Evolutionary conservation across 2,113 vertebrate genomes (phyloP), one percentile per base, ranked within the genome.

Genomic region (Jacana jacana): DNA sequence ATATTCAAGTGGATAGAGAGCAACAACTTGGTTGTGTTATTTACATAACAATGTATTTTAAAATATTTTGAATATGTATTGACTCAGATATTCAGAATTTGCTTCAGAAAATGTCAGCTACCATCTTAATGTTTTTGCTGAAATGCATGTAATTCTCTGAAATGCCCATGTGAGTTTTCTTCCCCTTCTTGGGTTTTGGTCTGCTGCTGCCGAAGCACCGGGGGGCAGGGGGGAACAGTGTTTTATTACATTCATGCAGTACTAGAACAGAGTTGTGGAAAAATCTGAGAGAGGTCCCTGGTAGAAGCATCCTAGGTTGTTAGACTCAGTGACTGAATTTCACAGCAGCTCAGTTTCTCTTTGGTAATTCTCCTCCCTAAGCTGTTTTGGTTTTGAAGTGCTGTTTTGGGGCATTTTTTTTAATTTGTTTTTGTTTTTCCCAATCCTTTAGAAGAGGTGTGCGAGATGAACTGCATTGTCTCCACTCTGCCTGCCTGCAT

Each of bases 401-500:
- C 20, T 81, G 1, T 8, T n/a, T 81, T 65, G 5, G 3, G 15
- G 27, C 10, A 14, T 31, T 1, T n/a, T n/a, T n/a, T n/a, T n/a
- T n/a, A n/a, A n/a, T n/a, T n/a, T n/a, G n/a, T n/a, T n/a, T n/a
- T n/a, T n/a, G n/a, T n/a, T n/a, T n/a, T n/a, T n/a, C n/a, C n/a
- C n/a, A n/a, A 9, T 17, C 24, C 16, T 58, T 85, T 58, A 42
- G 33, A 81, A 77, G 58, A 72, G 16, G 42, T 58, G 3, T 30
- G 8, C 20, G 65, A 57, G 27, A 39, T 58, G 14, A 33, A 14
- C 11, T 39, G 73, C 0, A 2, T 10, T 46, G 51, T 83, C 68
- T 80, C 23, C 48, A 0, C 31, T 76, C 9, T 49, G 0, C 44
- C 44, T 52, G 19, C 39, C 44, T 60, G 4, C 13, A 1, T 16